Conservation (phyloP, 2,888 invertebrate genomes). For the Diaphora mendica region DNA sequence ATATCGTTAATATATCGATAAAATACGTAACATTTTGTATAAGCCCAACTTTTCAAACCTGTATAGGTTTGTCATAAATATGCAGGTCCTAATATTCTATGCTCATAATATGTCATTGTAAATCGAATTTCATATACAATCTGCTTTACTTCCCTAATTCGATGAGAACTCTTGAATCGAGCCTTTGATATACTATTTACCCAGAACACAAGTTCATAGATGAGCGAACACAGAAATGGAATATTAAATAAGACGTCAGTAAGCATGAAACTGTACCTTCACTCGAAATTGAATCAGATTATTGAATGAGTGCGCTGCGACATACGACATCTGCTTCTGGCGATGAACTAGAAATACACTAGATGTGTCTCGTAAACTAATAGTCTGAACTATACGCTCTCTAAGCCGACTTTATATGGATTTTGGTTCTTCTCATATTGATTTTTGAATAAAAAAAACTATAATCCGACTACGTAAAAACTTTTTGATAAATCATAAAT, state of each 20-base stretch:
- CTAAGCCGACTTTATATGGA: not conserved
- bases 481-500: too few species aligned
- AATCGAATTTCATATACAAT: not conserved
- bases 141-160: constrained; percentile 1
- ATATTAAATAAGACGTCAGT: constrained; percentile 77
- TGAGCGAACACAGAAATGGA: constrained; percentile 64
- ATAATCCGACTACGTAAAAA: too few species aligned
- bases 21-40: not conserved
- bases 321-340: constrained; percentile 62
- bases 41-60: not conserved
- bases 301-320: constrained; percentile 77
- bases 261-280: constrained; percentile 77
- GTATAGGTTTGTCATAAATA: not conserved
- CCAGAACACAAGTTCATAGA: constrained; percentile 51
- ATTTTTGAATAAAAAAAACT: too few species aligned
- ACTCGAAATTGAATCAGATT: constrained; percentile 76
- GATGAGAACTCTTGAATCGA: constrained; percentile 20
- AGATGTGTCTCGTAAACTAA: constrained; percentile 22
- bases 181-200: constrained; percentile 49
- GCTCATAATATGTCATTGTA: not conserved
- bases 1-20: too few species aligned
- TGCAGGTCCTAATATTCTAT: not conserved
- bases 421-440: not conserved
- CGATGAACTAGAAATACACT: constrained; percentile 40
- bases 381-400: not conserved